Conservation (phyloP, 2,888 invertebrate genomes). For the Trilocha varians region DNA sequence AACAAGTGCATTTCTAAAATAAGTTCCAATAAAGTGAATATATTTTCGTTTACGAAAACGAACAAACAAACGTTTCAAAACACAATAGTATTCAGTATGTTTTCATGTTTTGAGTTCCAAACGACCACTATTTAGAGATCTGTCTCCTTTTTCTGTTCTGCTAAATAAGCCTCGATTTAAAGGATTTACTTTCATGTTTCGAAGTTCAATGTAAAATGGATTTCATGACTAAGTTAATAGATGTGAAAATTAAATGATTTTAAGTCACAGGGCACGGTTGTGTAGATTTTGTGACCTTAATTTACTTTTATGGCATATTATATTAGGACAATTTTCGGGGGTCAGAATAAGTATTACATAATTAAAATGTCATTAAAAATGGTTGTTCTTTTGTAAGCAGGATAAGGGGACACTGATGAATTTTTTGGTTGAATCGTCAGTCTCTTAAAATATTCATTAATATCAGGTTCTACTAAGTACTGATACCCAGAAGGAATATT, state of each 20-base stretch:
- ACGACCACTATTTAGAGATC: slow-evolving; percentile 8
- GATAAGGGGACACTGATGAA: too few relatives aligned
- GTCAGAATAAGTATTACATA: not conserved
- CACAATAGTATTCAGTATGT: not conserved
- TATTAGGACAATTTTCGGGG: not conserved
- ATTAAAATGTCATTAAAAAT: too few relatives aligned
- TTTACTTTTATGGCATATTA: not conserved
- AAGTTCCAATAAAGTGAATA: too few relatives aligned
- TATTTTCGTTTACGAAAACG: too few relatives aligned
- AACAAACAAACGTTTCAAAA: too few relatives aligned
- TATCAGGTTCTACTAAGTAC: too few relatives aligned
- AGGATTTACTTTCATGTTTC: slow-evolving; percentile 5
- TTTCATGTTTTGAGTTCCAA: slow-evolving; percentile 6
- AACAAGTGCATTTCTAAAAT: too few relatives aligned
- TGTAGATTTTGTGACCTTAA: not conserved
- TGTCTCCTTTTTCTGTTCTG: slow-evolving; percentile 4
- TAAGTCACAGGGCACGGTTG: not conserved
- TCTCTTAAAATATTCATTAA: too few relatives aligned
- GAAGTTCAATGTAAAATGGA: not conserved
- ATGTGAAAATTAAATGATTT: slow-evolving; percentile 1
- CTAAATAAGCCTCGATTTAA: slow-evolving; percentile 1
- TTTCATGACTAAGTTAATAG: not conserved
- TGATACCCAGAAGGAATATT: too few relatives aligned
- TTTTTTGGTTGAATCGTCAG: too few relatives aligned
- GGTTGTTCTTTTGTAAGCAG: too few relatives aligned